Evolutionary conservation across 2,888 invertebrate genomes (phyloP).

Genomic region (Caenorhabditis sulstoni): DNA sequence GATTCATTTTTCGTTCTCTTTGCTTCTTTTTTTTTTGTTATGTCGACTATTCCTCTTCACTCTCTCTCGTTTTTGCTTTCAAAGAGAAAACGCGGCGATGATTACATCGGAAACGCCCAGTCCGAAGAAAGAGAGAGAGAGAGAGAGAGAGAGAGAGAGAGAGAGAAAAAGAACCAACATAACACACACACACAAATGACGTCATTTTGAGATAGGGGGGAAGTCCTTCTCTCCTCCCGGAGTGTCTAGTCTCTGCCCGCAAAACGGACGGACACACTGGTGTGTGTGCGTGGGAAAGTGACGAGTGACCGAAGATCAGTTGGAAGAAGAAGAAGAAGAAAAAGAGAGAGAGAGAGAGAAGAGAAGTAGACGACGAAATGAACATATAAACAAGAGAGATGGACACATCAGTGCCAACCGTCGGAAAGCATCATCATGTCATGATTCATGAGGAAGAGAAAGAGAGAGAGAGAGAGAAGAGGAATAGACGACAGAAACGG

Average conservation of each 20-base stretch:
- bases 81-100: constrained; percentile 27
- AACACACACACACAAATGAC: constrained; percentile 15
- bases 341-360: not conserved
- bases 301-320: not conserved
- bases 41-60: constrained; percentile 40
- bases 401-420: not conserved
- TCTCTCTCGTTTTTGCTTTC: constrained; percentile 1
- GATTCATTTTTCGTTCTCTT: no score
- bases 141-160: no score
- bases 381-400: constrained; percentile 7
- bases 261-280: no score
- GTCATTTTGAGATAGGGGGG: no score
- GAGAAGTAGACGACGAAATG: not conserved
- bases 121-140: no score
- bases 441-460: not conserved
- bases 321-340: no score
- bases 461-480: constrained; percentile 21
- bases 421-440: not conserved
- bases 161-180: no score
- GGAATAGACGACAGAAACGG: constrained; percentile 30
- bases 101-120: constrained; percentile 42
- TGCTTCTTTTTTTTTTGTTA: constrained; percentile 9
- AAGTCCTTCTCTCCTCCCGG: constrained; percentile 1
- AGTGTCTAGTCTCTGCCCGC: no score
- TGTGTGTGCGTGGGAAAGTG: not conserved